Conservation (phyloP, 1,140 invertebrate species). For the Magallana gigas region DNA sequence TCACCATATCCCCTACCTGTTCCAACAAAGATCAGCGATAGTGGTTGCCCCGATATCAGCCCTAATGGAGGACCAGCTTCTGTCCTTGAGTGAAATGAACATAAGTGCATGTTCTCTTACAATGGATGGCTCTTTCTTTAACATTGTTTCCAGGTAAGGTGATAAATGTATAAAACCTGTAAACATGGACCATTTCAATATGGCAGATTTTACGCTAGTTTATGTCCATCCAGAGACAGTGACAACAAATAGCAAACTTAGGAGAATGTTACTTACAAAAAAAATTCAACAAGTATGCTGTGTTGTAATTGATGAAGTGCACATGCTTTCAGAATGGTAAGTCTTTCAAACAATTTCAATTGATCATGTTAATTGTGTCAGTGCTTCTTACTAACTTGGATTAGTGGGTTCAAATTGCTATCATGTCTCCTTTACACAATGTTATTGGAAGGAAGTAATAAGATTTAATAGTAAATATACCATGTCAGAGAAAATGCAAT, state of each 20-base stretch:
- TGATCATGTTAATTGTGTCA: too few relatives aligned
- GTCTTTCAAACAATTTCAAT: background rate
- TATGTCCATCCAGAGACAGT: conserved; percentile 29
- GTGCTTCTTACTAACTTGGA: too few relatives aligned
- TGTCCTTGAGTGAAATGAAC: background rate
- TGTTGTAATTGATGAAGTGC: conserved; percentile 34
- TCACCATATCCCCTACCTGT: background rate
- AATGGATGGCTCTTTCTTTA: background rate
- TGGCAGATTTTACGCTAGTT: background rate
- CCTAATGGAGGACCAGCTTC: background rate
- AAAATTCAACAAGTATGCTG: background rate
- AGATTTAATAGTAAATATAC: too few relatives aligned
- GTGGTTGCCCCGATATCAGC: background rate
- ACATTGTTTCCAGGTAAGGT: background rate
- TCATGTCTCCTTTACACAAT: too few relatives aligned
- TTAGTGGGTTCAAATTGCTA: too few relatives aligned
- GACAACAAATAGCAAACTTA: background rate
- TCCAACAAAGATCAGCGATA: background rate
- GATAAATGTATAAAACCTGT: background rate
- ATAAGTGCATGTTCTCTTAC: background rate
- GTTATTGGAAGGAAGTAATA: too few relatives aligned
- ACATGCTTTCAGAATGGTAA: conserved; percentile 41
- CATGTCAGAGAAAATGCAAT: too few relatives aligned
- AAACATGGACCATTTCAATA: background rate
- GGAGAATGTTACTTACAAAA: background rate